Base-by-base conservation (phyloP, 2,797 vertebrate genomes). In the Acrossocheilus wenchowensis region DNA sequence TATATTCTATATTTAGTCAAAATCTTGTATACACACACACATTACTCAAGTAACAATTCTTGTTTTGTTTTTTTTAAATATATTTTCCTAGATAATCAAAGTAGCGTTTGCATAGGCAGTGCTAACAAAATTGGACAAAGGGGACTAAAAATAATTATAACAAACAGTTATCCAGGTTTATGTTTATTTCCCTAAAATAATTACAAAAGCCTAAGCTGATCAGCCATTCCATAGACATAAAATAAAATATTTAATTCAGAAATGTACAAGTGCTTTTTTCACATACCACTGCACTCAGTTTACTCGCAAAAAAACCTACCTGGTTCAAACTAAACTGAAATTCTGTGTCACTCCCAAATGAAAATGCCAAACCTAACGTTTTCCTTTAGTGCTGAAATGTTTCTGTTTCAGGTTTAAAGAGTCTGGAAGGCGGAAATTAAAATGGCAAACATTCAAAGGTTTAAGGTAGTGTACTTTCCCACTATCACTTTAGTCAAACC, bases 171-270 rank as follows among this genome's bases (percentile, higher is more conserved):
- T 62, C 12, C 39, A 64, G n/a, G 54, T 72, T 15, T 7, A 36
- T 41, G 36, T 7, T 36, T 93, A 93, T 89, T 91, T 90, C 89
- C 23, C 12, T 23, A 86, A 39, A 89, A 89, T 54, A 74, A 78
- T 87, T 88, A 89, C 78, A 86, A 77, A 87, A 52, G 87, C 74
- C 3, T 72, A 64, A 1, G 19, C 23, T 84, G 69, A 86, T 73
- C 36, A 30, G 19, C 52, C 52, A 26, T 54, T 41, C 41, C 84
- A 34, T 88, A 39, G 72, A 78, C 83, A 77, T 81, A n/a, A 50
- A 74, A 62, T 73, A 9, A 87, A 41, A 64, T 68, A 72, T 21
- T 30, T 77, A 72, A 23, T 69, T 19, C 73, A 68, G 30, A 83
- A 57, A 23, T 68, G 26, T 36, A 23, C 23, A 87, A 23, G 75